Percentiles rank a stretch among this genome's conserved stretches.
Conservation (phyloP, 2,888 invertebrate genomes). For the Entomobrya proxima region DNA sequence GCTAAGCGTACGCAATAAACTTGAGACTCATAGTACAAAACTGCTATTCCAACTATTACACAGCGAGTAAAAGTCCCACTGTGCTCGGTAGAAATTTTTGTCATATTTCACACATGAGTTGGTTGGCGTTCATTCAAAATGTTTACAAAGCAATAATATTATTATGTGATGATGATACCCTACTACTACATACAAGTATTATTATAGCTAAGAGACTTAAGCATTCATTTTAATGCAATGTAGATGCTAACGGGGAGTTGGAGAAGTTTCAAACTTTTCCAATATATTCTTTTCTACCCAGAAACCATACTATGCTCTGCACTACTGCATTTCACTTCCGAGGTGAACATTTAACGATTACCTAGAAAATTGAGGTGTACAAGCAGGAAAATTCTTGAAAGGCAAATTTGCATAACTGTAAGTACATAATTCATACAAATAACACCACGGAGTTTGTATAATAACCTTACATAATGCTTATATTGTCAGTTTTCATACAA, state of each 20-base stretch:
- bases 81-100: conserved; percentile 38
- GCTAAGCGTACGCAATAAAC: conserved; percentile 1
- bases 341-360: no score
- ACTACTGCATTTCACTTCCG: no score
- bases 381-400: no score
- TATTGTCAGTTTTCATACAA: no score
- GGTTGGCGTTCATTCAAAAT: conserved; percentile 52
- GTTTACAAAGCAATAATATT: conserved; percentile 18
- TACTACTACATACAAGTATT: not conserved
- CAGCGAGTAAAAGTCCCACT: not conserved
- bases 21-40: not conserved
- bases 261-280: conserved; percentile 49
- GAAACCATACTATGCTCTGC: not conserved
- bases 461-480: no score
- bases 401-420: no score
- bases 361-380: no score
- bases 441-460: no score
- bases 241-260: conserved; percentile 54
- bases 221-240: conserved; percentile 53
- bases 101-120: conserved; percentile 58
- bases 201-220: not conserved
- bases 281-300: not conserved
- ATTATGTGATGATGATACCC: not conserved
- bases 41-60: not conserved
- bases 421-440: no score